phyloP scores from a whole-genome alignment of 2,888 invertebrate genomes.

The Zygogramma bicolorata region DNA sequence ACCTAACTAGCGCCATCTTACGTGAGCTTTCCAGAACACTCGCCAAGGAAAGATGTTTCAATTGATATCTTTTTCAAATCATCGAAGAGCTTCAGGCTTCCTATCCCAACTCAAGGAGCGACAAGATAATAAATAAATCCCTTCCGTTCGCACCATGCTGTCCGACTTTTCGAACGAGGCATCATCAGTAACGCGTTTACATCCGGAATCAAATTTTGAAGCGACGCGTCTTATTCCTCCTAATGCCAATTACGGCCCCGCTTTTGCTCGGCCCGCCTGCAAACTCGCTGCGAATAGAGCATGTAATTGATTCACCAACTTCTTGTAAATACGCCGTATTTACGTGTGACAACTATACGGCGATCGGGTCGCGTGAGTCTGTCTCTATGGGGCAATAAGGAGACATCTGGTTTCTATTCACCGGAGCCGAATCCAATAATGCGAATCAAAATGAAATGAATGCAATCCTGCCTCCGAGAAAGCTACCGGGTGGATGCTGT shows the following conservation, averaged over 20 bases:
- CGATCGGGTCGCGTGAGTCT: constrained; percentile 15
- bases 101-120: no score
- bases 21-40: no score
- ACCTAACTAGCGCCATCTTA: no score
- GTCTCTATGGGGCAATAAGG: constrained; percentile 37
- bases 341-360: constrained; percentile 32
- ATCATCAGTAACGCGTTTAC: background rate
- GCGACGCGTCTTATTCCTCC: background rate
- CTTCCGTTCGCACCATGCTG: no score
- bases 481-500: constrained; percentile 20
- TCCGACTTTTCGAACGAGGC: no score
- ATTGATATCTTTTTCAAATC: no score
- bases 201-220: background rate
- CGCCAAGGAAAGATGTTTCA: no score
- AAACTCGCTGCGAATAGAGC: constrained; percentile 5
- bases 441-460: constrained; percentile 49
- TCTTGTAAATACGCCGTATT: constrained; percentile 14
- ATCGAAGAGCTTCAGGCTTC: no score
- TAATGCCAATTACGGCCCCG: background rate
- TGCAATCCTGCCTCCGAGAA: constrained; percentile 45
- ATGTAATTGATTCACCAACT: background rate
- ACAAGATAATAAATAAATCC: no score
- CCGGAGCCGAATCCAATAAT: constrained; percentile 51
- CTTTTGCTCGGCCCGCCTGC: background rate
- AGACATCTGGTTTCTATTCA: constrained; percentile 51